Conservation (phyloP, 2,797 vertebrate species). For the Microhierax caerulescens region DNA sequence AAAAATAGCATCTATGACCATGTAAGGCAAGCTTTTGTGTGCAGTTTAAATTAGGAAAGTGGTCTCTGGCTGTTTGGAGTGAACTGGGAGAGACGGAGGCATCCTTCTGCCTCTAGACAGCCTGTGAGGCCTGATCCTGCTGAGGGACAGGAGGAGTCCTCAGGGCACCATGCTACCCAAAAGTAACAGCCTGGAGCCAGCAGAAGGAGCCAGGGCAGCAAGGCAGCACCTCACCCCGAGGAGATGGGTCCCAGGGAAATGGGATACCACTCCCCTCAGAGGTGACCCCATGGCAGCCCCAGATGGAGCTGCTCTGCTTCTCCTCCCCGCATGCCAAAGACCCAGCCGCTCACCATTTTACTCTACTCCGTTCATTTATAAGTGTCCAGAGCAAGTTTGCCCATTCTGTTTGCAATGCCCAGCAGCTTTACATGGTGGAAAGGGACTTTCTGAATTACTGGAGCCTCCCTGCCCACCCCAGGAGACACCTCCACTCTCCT, state of each 20-base stretch:
- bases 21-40: constrained; percentile 62
- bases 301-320: not conserved
- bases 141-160: not conserved
- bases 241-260: not conserved
- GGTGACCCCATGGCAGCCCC: not conserved
- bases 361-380: rapidly evolving
- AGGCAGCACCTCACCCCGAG: rapidly evolving
- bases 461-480: not conserved
- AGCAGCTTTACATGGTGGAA: not conserved
- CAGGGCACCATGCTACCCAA: not conserved
- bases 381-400: not conserved
- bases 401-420: rapidly evolving
- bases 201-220: not conserved
- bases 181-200: not conserved
- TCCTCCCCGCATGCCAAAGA: rapidly evolving
- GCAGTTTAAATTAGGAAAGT: constrained; percentile 34
- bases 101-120: not conserved
- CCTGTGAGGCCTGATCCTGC: not conserved
- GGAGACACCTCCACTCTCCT: not conserved
- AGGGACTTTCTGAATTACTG: not conserved
- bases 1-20: constrained; percentile 62
- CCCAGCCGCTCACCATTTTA: not conserved
- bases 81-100: not conserved
- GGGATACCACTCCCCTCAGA: rapidly evolving
- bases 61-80: not conserved